These are phyloP conservation scores for Desmophyllum pertusum DNA, from an alignment of 92 coral and sea anemone genomes.

Conservation along the genomic window DNA sequence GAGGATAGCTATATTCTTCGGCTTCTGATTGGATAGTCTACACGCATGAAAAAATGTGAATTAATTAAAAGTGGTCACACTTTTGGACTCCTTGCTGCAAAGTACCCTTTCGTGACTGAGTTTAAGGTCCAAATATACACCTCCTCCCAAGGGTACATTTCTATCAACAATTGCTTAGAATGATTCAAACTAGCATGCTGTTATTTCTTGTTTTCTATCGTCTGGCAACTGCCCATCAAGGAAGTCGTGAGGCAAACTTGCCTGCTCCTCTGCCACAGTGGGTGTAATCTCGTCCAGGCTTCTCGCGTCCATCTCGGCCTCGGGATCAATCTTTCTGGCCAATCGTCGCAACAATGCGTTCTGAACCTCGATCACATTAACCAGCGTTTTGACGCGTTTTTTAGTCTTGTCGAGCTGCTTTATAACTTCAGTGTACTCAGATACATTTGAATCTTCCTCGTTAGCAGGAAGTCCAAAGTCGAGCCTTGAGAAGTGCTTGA, in stretches of 20 bases:
- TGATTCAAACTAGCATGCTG: not conserved
- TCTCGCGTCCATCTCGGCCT: constrained; percentile 17
- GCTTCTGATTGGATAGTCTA: too few relatives aligned
- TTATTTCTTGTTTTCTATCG: not conserved
- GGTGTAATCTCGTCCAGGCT: constrained; percentile 23
- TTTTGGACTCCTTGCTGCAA: too few relatives aligned
- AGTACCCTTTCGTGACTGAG: too few relatives aligned
- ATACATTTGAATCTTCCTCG: constrained; percentile 14
- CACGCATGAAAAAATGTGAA: too few relatives aligned
- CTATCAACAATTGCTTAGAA: not conserved
- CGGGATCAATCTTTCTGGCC: constrained; percentile 76
- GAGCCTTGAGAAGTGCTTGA: not conserved
- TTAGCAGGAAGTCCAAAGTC: constrained; percentile 26
- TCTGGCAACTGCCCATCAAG: constrained; percentile 27
- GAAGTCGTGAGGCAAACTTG: not conserved
- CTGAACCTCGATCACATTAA: constrained; percentile 69
- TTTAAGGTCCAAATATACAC: not conserved
- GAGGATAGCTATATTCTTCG: too few relatives aligned
- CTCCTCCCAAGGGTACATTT: not conserved
- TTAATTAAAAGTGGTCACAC: too few relatives aligned
- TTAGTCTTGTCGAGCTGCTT: constrained; percentile 74
- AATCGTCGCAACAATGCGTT: constrained; percentile 60
- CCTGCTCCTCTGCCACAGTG: constrained; percentile 9
- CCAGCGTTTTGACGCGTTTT: constrained; percentile 71
- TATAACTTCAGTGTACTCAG: constrained; percentile 46